Evolutionary conservation across 2,113 vertebrate species (phyloP).

Genomic region (Psephotus haematonotus): DNA sequence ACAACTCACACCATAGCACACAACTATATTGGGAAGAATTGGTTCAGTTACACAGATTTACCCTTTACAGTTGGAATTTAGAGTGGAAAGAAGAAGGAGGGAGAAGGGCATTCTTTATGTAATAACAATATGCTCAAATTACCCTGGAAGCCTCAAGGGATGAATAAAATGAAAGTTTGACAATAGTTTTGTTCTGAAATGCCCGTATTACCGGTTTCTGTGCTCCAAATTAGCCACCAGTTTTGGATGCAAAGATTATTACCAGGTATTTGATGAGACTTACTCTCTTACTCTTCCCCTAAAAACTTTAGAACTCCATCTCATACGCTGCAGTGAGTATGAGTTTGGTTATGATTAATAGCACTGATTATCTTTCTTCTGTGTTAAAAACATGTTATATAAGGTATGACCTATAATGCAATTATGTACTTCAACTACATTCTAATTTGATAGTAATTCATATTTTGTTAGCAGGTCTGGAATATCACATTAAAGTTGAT

Average conservation of each 20-base stretch:
- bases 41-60: neutral
- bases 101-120: neutral
- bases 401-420: neutral
- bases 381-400: neutral
- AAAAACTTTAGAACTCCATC: neutral
- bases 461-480: neutral
- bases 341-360: neutral
- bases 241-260: neutral
- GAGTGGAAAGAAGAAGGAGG: neutral
- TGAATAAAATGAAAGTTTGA: neutral
- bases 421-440: neutral
- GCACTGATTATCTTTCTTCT: neutral
- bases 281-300: neutral
- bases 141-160: neutral
- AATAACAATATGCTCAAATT: neutral
- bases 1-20: neutral
- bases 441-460: neutral
- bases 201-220: neutral
- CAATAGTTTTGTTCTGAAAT: neutral
- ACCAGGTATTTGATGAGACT: neutral
- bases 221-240: neutral
- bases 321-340: neutral
- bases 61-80: neutral
- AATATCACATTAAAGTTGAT: neutral
- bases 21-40: neutral